phyloP scores from a whole-genome alignment of 2,113 vertebrate species.

The Phodopus roborovskii region DNA sequence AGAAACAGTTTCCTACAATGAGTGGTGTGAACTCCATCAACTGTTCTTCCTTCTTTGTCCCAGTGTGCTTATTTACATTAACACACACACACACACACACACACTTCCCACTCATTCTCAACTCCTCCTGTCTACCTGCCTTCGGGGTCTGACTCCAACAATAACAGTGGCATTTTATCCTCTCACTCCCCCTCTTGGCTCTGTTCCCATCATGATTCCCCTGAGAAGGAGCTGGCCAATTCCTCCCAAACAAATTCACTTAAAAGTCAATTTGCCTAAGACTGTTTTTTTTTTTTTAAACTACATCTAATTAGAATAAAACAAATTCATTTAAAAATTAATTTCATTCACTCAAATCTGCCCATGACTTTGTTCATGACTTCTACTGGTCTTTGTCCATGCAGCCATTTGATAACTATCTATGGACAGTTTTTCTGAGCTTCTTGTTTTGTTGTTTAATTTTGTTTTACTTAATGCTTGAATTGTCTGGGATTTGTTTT shows the following conservation, averaged over 20 bases:
- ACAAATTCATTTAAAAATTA: slow-evolving; percentile 52
- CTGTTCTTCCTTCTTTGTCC: neutral
- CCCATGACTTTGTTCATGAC: neutral
- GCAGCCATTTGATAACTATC: neutral
- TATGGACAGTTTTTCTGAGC: neutral
- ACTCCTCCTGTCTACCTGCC: neutral
- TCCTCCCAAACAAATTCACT: slow-evolving; percentile 22
- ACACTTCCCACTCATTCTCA: neutral
- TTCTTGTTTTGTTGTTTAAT: neutral
- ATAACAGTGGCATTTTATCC: neutral
- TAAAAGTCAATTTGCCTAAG: slow-evolving; percentile 46
- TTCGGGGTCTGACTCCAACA: neutral
- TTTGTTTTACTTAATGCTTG: neutral
- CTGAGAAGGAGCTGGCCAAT: neutral
- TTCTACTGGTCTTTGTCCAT: neutral
- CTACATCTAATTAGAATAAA: slow-evolving; percentile 13
- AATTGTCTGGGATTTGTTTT: slow-evolving; percentile 46
- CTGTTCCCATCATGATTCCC: neutral
- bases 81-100: no score
- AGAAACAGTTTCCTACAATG: neutral
- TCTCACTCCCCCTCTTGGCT: neutral
- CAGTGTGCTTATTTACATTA: neutral
- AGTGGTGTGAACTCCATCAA: neutral
- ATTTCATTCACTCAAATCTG: neutral
- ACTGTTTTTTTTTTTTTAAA: neutral